Conservation (phyloP, 2,113 vertebrate species). For the Callipepla squamata region DNA sequence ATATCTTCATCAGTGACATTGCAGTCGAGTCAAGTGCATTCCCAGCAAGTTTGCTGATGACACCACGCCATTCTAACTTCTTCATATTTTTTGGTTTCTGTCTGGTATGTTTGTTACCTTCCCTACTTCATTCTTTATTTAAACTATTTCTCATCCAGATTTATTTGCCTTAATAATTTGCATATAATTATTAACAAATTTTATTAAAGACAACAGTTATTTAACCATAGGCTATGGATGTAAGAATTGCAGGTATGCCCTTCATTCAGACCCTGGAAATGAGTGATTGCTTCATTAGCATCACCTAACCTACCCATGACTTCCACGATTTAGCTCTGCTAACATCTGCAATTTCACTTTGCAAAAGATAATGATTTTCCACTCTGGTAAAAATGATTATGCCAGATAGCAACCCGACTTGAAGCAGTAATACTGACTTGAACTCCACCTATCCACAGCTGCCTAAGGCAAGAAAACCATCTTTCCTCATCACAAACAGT, state of each 20-base stretch:
- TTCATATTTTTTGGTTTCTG: not conserved
- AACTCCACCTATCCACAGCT: not conserved
- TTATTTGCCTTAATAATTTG: not conserved
- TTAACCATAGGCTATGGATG: not conserved
- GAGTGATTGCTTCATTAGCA: not conserved
- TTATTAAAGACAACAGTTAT: not conserved
- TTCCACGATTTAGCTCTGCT: not conserved
- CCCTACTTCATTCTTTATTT: not conserved
- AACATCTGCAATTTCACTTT: not conserved
- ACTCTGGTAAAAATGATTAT: not conserved
- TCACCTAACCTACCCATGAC: not conserved
- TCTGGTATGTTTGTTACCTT: not conserved
- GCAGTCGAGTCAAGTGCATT: too few relatives aligned
- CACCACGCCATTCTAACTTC: not conserved
- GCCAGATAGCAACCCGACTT: not conserved
- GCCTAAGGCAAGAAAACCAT: not conserved
- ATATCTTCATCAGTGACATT: too few relatives aligned
- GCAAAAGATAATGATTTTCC: not conserved
- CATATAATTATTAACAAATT: not conserved
- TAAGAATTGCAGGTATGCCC: accelerated
- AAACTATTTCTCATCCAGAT: not conserved
- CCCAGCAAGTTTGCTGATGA: too few relatives aligned
- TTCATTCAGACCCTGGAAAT: not conserved
- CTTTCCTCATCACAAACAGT: not conserved
- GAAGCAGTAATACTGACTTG: not conserved